phyloP scores from a whole-genome alignment of 2,888 invertebrate genomes.

The Adelphocoris suturalis region DNA sequence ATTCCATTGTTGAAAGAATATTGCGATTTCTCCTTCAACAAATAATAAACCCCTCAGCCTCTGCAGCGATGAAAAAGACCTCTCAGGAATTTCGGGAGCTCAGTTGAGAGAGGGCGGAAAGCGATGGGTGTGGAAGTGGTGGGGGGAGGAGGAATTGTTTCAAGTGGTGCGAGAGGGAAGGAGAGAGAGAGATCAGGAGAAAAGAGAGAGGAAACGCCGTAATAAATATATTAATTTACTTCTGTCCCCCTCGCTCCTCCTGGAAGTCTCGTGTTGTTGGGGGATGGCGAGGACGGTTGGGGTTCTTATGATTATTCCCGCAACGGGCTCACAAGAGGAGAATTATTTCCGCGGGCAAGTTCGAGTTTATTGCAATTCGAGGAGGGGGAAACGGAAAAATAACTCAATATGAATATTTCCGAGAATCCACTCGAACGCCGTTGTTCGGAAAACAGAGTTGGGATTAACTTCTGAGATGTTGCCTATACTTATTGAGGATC shows the following conservation, averaged over 20 bases:
- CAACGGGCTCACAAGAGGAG: background rate
- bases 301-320: slow-evolving; percentile 8
- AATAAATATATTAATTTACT: slow-evolving; percentile 54
- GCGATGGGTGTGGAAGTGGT: background rate
- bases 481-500: no score
- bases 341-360: background rate
- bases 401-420: background rate
- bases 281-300: background rate
- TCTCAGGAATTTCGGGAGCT: slow-evolving; percentile 36
- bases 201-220: slow-evolving; percentile 12
- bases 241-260: background rate
- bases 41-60: slow-evolving; percentile 46
- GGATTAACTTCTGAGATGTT: no score
- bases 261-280: background rate
- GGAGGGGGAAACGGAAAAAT: background rate
- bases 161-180: slow-evolving; percentile 12
- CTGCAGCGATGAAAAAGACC: background rate
- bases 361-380: background rate
- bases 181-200: background rate
- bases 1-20: slow-evolving; percentile 48
- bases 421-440: no score
- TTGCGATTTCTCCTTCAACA: slow-evolving; percentile 49
- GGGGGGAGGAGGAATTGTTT: background rate
- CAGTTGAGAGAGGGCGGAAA: background rate
- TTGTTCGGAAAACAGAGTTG: no score